A percentile compares a stretch with the other conserved stretches of the same genome.
Conservation (phyloP, 2,797 vertebrate species). For the Spinus pinus region DNA sequence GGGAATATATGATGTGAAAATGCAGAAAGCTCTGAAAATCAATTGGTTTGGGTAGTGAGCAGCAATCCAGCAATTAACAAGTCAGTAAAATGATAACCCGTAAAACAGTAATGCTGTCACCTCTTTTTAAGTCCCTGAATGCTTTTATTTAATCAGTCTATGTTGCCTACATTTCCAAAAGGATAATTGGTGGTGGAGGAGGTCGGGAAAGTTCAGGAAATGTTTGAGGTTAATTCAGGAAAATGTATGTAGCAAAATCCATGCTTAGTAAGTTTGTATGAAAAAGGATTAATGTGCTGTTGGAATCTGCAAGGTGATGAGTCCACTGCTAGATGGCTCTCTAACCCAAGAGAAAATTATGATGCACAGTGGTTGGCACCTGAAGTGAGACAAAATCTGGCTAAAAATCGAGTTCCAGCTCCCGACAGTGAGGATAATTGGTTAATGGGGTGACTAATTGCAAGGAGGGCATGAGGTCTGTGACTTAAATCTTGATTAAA, state of each 20-base stretch:
- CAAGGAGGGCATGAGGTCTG: not conserved
- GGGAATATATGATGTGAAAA: not conserved
- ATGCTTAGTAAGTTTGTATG: not conserved
- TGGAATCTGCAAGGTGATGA: not conserved
- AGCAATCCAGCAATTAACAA: not conserved
- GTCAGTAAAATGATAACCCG: not conserved
- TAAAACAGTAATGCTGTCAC: not conserved
- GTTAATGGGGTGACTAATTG: conserved; percentile 41
- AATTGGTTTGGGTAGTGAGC: not conserved
- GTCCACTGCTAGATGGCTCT: conserved; percentile 39
- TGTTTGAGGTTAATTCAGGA: not conserved
- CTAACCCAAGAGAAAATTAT: not conserved
- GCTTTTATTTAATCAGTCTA: not conserved
- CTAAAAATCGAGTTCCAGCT: not conserved
- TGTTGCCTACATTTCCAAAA: not conserved
- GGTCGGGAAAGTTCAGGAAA: not conserved
- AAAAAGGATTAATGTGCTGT: not conserved
- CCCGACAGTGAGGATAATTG: conserved; percentile 16
- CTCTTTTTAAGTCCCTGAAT: not conserved
- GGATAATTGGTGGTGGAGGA: not conserved
- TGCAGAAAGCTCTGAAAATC: not conserved
- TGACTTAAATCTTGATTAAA: conserved; percentile 41
- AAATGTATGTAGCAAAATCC: not conserved
- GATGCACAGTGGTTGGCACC: not conserved
- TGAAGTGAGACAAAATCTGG: not conserved